Evolutionary conservation across 1,140 invertebrate genomes (phyloP), one percentile per base, ranked within the genome.

Genomic region (Hypsibius dujardini): DNA sequence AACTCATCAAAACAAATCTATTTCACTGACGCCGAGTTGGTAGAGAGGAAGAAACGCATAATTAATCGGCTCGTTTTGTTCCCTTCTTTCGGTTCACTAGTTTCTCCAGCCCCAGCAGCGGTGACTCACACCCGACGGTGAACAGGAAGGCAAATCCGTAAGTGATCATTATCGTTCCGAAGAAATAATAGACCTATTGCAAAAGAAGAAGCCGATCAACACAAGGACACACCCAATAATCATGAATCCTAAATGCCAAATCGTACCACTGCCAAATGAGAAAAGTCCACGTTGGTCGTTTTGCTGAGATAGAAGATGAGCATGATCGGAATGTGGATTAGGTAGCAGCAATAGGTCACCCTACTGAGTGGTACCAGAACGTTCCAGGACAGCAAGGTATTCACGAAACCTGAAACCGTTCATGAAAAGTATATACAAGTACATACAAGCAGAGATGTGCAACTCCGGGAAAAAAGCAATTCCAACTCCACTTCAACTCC

Each of bases 321-420:
- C 75, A 78, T 76, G 71, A 79, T 72, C 7, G 77, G 72, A 1
- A 78, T 78, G 81, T 95, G 91, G 14, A 94, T 84, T 46, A 95
- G 83, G 78, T 94, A 95, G 3, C 90, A 87, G 77, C 88, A 89
- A 79, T 92, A 95, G 1, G 90, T 92, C 47, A 95, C 83, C 70
- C 90, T 83, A 74, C 88, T 89, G n/a, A 94, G 80, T 0, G 91
- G 90, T 74, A 90, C 84, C 59, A 90, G 83, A 0, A 87, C 84
- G 56, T 85, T 83, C 78, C 89, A 89, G 0, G 89, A 90, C 40
- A 95, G 81, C 42, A 91, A 79, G 0, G 82, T 84, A 70, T 86
- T 84, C 42, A 89, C 86, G 46, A 82, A 77, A 73, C 84, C 86
- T 87, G 75, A 60, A 81, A 77, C n/a, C n/a, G n/a, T n/a, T n/a